phyloP scores from a whole-genome alignment of 2,888 invertebrate genomes.

The Meiosimyza platycephala region DNA sequence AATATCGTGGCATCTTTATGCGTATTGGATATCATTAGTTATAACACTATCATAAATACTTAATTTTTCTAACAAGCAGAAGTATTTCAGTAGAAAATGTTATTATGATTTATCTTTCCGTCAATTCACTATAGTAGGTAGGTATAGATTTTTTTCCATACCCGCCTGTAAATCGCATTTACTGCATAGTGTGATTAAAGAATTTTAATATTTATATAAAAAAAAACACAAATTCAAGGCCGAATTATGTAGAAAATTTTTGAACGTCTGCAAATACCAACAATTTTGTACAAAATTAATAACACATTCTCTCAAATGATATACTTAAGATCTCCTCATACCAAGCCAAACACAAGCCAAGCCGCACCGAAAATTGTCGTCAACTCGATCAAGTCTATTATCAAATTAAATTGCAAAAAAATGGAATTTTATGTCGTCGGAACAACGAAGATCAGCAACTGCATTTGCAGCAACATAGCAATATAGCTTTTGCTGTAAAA shows the following conservation, averaged over 20 bases:
- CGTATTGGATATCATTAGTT: no score
- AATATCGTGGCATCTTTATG: no score
- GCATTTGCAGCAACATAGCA: neutral
- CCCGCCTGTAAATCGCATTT: no score
- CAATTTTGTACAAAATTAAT: slow-evolving; percentile 22
- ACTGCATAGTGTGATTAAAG: no score
- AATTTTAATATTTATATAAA: no score
- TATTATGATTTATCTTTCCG: no score
- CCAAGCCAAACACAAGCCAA: neutral
- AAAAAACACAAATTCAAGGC: neutral
- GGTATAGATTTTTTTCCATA: no score
- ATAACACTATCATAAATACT: no score
- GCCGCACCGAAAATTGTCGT: neutral
- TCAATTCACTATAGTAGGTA: no score
- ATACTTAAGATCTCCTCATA: slow-evolving; percentile 37
- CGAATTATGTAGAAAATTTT: neutral
- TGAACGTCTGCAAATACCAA: slow-evolving; percentile 11
- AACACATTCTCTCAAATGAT: slow-evolving; percentile 42
- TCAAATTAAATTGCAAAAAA: slow-evolving; percentile 27
- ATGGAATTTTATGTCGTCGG: slow-evolving; percentile 8
- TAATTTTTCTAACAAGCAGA: no score
- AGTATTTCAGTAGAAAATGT: no score
- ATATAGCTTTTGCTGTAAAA: slow-evolving; percentile 9
- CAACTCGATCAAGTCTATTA: slow-evolving; percentile 15
- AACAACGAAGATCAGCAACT: neutral